Base-by-base conservation (phyloP, 2,113 vertebrate species). In the Bettongia penicillata region DNA sequence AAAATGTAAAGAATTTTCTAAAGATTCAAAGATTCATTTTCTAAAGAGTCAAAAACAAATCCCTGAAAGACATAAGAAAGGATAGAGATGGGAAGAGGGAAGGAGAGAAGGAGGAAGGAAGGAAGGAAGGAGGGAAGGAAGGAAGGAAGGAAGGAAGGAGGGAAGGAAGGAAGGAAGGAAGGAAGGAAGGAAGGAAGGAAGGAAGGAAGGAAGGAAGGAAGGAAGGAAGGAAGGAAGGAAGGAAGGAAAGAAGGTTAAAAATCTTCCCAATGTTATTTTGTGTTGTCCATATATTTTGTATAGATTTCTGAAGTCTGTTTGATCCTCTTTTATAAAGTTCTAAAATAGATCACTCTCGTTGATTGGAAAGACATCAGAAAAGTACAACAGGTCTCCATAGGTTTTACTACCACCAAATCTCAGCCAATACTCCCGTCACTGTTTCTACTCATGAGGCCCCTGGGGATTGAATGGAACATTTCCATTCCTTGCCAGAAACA, bases 401-500 rank as follows among this genome's bases (percentile, higher is more conserved):
- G 23, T 95, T 98, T 96, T 97, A 1, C 92, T 97, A 92, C 96
- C 91, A 91, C 96, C 95, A 97, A 96, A 97, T 96, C 94, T 84
- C 93, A 96, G 96, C 95, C 97, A 96, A 7, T 48, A 97, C 97
- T 98, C 94, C 49, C 91, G 89, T 96, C 98, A 95, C 96, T 93
- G 93, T 94, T 98, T 98, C 97, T 98, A 43, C 91, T 98, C 97
- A 97, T 91, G 93, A 97, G 97, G 94, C 97, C 98, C 98, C 97
- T 96, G 96, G 98, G 98, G 97, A 98, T 97, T 97, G 91, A 92
- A 97, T 96, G 97, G 97, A 98, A 97, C 96, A 98, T 98, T 98
- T 97, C 96, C 93, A 95, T 97, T 96, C 96, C 95, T 96, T 98
- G 98, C 97, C 98, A 98, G 97, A 97, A 98, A 98, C 92, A 97